A percentile compares a stretch with the other conserved stretches of the same genome.
These are phyloP conservation scores for Callopanchax toddi DNA, from an alignment of 2,113 vertebrate species.

Conservation along the genomic window DNA sequence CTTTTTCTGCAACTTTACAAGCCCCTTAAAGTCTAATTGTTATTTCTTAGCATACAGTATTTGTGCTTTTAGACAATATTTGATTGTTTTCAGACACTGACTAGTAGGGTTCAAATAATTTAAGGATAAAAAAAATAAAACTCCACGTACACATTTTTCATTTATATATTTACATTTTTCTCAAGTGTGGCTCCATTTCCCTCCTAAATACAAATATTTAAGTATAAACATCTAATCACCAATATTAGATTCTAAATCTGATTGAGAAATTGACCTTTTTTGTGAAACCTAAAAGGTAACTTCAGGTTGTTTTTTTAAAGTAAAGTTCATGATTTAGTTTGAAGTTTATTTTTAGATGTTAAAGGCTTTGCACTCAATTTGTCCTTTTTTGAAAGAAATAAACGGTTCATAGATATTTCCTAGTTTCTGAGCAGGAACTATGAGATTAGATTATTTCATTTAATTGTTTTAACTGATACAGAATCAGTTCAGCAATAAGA, in stretches of 20 bases:
- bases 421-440: neutral
- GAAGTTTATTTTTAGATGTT: neutral
- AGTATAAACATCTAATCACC: no score
- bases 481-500: slow-evolving; percentile 10
- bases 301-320: neutral
- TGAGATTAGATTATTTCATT: slow-evolving; percentile 1
- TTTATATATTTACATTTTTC: no score
- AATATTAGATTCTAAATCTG: no score
- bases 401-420: neutral
- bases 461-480: slow-evolving; percentile 6
- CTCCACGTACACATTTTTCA: no score
- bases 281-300: no score
- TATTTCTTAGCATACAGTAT: neutral
- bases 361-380: no score
- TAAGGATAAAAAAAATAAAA: no score
- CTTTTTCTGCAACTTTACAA: neutral
- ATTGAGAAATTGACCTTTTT: no score
- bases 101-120: no score
- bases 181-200: no score
- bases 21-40: neutral
- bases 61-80: neutral
- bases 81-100: no score
- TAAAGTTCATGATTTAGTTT: neutral
- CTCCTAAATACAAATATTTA: no score
- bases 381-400: neutral